These are phyloP conservation scores for Omphaloscelis lunosa DNA, from an alignment of 2,888 invertebrate species.

Conservation along the genomic window DNA sequence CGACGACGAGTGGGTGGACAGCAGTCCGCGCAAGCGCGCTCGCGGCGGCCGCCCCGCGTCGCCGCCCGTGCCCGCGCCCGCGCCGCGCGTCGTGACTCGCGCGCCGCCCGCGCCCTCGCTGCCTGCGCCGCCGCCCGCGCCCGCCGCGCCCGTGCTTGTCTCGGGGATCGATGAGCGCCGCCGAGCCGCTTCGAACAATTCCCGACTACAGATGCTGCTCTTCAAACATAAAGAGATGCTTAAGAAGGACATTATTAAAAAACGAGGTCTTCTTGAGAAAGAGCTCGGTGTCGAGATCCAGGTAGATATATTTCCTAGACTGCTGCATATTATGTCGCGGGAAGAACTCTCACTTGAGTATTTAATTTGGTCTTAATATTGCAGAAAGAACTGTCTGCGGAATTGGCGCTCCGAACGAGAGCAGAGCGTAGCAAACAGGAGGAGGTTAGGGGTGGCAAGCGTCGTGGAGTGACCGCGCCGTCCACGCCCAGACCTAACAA, in stretches of 20 bases:
- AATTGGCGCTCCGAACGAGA: slow-evolving; percentile 93
- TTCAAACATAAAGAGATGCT: slow-evolving; percentile 97
- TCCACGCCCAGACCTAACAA: slow-evolving; percentile 77
- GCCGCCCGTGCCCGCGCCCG: slow-evolving; percentile 77
- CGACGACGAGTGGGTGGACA: slow-evolving; percentile 87
- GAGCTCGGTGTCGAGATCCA: slow-evolving; percentile 97
- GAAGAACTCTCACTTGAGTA: not conserved
- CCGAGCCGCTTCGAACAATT: slow-evolving; percentile 90
- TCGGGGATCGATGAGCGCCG: slow-evolving; percentile 86
- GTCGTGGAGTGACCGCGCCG: slow-evolving; percentile 75
- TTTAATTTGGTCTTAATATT: slow-evolving; percentile 37
- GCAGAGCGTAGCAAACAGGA: slow-evolving; percentile 93
- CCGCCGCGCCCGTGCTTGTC: slow-evolving; percentile 64
- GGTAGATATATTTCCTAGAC: slow-evolving; percentile 79
- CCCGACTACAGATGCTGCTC: slow-evolving; percentile 93
- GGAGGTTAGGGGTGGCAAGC: slow-evolving; percentile 90
- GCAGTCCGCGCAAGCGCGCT: slow-evolving; percentile 80
- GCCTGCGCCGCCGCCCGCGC: slow-evolving; percentile 66
- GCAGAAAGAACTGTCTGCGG: slow-evolving; percentile 94
- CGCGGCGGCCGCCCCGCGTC: slow-evolving; percentile 66
- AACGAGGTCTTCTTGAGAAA: slow-evolving; percentile 96
- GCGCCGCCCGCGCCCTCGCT: slow-evolving; percentile 37
- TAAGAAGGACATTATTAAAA: slow-evolving; percentile 98
- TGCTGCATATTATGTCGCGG: not conserved
- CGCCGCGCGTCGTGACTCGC: slow-evolving; percentile 40